Conservation (phyloP, 2,797 vertebrate species). For the Rhinichthys osculus region DNA sequence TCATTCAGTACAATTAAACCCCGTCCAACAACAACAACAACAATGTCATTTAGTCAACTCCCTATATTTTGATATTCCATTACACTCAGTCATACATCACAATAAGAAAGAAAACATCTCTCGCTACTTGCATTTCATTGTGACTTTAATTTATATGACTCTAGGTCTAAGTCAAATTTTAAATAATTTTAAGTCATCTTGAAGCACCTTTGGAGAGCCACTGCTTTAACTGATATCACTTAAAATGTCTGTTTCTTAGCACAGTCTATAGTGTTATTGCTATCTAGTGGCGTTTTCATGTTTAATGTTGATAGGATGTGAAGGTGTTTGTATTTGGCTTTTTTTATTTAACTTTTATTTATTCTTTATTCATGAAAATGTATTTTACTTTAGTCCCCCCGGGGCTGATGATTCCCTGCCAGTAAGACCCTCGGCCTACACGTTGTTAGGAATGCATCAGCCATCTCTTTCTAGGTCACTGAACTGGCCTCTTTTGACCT, state of each 20-base stretch:
- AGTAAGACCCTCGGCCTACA: constrained; percentile 56
- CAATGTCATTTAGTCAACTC: too few relatives aligned
- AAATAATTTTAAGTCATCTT: background rate
- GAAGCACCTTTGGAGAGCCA: background rate
- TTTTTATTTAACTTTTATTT: too few relatives aligned
- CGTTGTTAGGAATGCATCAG: constrained; percentile 74
- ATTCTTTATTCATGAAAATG: too few relatives aligned
- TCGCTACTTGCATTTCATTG: background rate
- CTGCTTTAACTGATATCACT: background rate
- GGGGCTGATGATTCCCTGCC: background rate
- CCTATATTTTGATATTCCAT: background rate
- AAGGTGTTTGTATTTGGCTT: too few relatives aligned
- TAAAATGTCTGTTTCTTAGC: too few relatives aligned
- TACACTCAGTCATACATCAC: background rate
- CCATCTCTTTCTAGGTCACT: constrained; percentile 73
- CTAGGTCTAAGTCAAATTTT: background rate
- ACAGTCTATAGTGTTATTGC: too few relatives aligned
- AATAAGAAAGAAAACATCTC: background rate
- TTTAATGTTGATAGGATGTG: too few relatives aligned
- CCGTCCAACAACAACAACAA: too few relatives aligned
- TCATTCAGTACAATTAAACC: background rate
- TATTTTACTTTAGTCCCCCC: too few relatives aligned
- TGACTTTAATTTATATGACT: background rate
- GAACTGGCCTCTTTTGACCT: constrained; percentile 71
- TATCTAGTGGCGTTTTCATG: too few relatives aligned